Conservation (phyloP, 2,113 vertebrate genomes). For the Datnioides undecimradiatus region DNA sequence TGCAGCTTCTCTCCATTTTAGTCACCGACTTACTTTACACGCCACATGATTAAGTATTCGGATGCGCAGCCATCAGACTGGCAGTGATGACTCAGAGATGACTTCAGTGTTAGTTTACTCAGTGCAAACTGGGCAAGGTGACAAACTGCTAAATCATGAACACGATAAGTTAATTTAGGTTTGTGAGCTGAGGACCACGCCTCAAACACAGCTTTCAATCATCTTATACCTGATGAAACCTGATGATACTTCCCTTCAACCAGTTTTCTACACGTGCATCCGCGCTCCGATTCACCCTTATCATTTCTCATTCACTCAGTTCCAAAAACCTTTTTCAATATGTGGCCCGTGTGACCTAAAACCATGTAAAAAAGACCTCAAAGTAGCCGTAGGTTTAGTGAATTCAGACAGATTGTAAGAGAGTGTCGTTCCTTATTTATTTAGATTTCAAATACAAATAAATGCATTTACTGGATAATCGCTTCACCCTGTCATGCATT, state of each 20-base stretch:
- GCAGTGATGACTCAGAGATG: neutral
- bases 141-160: slow-evolving; percentile 2
- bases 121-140: neutral
- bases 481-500: too few species aligned
- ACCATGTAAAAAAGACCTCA: too few species aligned
- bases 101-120: neutral
- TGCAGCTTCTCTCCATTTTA: slow-evolving; percentile 2
- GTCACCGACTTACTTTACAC: neutral
- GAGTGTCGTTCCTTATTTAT: too few species aligned
- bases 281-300: too few species aligned
- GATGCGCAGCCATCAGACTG: neutral
- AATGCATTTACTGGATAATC: neutral
- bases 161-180: neutral
- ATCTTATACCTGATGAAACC: neutral
- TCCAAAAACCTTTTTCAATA: too few species aligned
- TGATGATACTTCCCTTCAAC: neutral
- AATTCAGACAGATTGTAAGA: too few species aligned
- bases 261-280: neutral
- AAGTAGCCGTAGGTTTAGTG: too few species aligned
- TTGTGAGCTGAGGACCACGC: neutral
- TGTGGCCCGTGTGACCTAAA: too few species aligned
- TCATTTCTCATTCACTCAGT: too few species aligned
- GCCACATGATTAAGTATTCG: neutral
- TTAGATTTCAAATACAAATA: too few species aligned
- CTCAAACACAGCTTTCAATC: neutral